Evolutionary conservation across 1,140 invertebrate genomes (phyloP), one percentile per base, ranked within the genome.

Genomic region (Mizuhopecten yessoensis): DNA sequence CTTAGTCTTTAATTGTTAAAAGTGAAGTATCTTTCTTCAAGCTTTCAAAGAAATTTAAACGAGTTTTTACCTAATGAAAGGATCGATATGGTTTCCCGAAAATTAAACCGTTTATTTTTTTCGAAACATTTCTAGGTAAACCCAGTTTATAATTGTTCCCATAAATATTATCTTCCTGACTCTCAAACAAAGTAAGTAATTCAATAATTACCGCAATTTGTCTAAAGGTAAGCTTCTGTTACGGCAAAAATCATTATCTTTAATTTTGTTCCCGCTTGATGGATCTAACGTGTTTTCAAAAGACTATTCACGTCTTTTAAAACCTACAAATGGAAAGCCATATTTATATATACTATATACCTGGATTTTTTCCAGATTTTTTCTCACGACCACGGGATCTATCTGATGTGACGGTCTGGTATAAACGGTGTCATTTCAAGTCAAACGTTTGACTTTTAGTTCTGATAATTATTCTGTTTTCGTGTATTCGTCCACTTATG

Each of bases 401-500:
- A 29, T 0, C 57, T 75, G 57, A 29, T 0, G 23, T 75, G 57
- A n/a, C 57, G 23, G 13, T 57, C 23, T 11, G 45, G 23, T 23
- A 57, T 57, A 57, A 57, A 57, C 45, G 57, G 57, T 75, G 57
- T 29, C 57, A 75, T 75, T 75, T 75, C 2, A 75, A 75, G 57
- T 75, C 57, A 75, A 75, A 75, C 57, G 57, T n/a, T 75, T 11
- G 57, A 9, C 57, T 75, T n/a, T 75, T 75, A 75, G 23, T 75
- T 75, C 57, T 75, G n/a, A n/a, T 75, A 75, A 75, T 75, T 75
- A 75, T n/a, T 23, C 57, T 75, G 57, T 75, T 75, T 75, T 75
- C 57, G 57, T 75, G 57, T 75, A 75, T n/a, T 75, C 57, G 57
- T n/a, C 57, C 57, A 75, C 57, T 75, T 75, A 75, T 7, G 57